phyloP scores from a whole-genome alignment of 2,797 vertebrate species.

The Tauraco hartlaubi region DNA sequence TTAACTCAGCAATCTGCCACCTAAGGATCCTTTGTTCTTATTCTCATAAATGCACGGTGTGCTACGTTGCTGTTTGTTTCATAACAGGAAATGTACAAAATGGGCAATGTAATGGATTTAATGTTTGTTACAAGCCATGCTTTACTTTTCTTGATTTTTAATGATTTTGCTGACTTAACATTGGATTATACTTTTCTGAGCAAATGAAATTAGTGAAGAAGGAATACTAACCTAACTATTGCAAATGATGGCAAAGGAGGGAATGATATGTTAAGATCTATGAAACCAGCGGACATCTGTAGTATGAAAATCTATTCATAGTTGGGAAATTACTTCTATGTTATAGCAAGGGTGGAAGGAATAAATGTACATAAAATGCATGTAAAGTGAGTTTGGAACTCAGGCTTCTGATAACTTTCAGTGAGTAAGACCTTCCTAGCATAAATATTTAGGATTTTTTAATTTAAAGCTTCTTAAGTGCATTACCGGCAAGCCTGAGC shows the following conservation, averaged over 20 bases:
- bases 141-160: background rate
- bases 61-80: background rate
- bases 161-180: background rate
- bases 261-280: background rate
- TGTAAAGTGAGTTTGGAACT: background rate
- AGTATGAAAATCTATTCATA: background rate
- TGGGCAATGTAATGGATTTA: background rate
- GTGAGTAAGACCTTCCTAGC: background rate
- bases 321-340: background rate
- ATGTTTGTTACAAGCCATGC: background rate
- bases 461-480: background rate
- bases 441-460: background rate
- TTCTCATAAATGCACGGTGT: fast-evolving
- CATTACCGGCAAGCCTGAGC: background rate
- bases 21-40: background rate
- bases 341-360: background rate
- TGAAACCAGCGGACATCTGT: background rate
- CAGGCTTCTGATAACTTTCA: background rate
- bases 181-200: background rate
- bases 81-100: background rate
- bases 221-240: background rate
- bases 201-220: background rate
- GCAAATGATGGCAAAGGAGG: background rate
- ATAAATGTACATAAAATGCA: background rate
- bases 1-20: background rate